Conservation (phyloP, 2,113 vertebrate genomes). For the Callionymus lyra region DNA sequence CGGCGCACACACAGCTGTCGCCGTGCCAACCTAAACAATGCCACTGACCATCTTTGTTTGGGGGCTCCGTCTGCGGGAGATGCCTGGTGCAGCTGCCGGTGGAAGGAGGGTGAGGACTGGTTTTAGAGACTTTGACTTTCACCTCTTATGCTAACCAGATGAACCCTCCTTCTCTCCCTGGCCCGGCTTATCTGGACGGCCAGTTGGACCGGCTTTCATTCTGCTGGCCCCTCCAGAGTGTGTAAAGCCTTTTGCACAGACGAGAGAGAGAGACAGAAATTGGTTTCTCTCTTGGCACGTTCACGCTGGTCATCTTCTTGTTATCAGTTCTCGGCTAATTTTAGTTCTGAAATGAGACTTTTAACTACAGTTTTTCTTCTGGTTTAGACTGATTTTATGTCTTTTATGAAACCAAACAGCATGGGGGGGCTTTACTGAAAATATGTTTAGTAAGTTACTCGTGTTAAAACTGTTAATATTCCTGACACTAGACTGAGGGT, state of each 20-base stretch:
- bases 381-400: no score
- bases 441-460: no score
- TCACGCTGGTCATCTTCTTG: constrained; percentile 35
- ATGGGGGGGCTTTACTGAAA: no score
- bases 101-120: constrained; percentile 6
- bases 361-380: constrained; percentile 11
- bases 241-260: constrained; percentile 41
- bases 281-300: constrained; percentile 25
- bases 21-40: constrained; percentile 40
- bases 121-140: constrained; percentile 38
- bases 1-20: constrained; percentile 22
- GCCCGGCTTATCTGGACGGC: constrained; percentile 52
- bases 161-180: constrained; percentile 36
- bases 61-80: constrained; percentile 14
- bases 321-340: constrained; percentile 55
- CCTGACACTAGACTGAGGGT: no score
- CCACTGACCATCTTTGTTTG: constrained; percentile 40
- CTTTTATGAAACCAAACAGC: no score
- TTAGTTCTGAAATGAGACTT: constrained; percentile 50
- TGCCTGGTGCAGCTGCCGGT: constrained; percentile 7
- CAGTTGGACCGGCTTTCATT: constrained; percentile 61
- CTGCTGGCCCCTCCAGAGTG: constrained; percentile 52
- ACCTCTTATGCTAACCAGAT: constrained; percentile 40
- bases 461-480: no score
- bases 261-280: constrained; percentile 25